Conservation (phyloP, 2,113 vertebrate genomes). For the Dicerorhinus sumatrensis region DNA sequence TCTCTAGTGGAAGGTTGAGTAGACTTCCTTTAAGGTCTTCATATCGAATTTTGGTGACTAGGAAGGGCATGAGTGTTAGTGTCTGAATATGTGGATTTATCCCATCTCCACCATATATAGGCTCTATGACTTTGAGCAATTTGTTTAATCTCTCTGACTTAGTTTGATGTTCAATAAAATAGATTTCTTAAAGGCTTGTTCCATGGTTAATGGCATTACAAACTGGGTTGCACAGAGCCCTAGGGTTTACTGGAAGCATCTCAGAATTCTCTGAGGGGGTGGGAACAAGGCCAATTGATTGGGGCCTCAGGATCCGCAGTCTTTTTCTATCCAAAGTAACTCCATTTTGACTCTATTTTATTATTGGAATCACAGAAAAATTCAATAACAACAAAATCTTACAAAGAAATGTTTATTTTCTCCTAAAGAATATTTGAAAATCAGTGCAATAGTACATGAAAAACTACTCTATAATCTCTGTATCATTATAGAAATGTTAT, state of each 20-base stretch:
- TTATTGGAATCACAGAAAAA: not conserved
- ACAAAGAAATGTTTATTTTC: not conserved
- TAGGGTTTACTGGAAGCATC: not conserved
- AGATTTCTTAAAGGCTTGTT: not conserved
- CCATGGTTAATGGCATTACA: not conserved
- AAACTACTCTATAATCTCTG: not conserved
- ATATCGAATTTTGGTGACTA: not conserved
- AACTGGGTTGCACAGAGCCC: not conserved
- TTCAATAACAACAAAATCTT: not conserved
- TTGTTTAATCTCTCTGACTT: not conserved
- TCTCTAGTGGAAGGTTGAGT: not conserved
- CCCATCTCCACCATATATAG: not conserved
- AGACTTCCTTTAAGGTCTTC: not conserved
- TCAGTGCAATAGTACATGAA: not conserved
- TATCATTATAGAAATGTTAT: slow-evolving; percentile 9
- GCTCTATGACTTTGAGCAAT: not conserved
- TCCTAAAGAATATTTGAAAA: slow-evolving; percentile 24
- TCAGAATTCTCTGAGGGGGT: not conserved
- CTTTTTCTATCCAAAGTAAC: not conserved
- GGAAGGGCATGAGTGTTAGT: not conserved
- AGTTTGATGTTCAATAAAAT: not conserved
- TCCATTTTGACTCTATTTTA: not conserved
- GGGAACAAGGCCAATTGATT: not conserved
- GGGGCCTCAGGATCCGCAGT: not conserved
- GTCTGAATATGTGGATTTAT: not conserved